phyloP scores from a whole-genome alignment of 1,140 invertebrate genomes.

The Microplitis demolitor region DNA sequence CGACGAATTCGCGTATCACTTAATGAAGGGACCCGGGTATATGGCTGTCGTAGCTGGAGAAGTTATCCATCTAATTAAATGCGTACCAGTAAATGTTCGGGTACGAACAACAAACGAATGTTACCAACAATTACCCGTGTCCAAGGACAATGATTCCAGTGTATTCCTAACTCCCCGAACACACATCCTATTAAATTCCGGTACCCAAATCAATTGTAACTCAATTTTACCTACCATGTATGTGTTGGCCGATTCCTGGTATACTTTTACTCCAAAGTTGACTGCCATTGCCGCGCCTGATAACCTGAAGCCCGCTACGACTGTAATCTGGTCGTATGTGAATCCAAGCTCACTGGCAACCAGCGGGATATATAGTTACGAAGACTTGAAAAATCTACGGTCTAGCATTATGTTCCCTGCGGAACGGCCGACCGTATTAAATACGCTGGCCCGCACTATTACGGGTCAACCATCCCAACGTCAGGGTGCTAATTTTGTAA shows the following conservation, averaged over 20 bases:
- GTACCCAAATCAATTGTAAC: constrained; percentile 11
- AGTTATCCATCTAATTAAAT: constrained; percentile 26
- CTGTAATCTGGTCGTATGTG: neutral
- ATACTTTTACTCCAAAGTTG: neutral
- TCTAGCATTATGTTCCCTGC: neutral
- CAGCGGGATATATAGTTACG: neutral
- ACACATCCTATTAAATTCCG: neutral
- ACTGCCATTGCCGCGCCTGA: neutral
- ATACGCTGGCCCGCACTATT: no score
- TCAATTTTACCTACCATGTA: neutral
- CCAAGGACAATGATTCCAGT: neutral
- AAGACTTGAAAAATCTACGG: neutral
- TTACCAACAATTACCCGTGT: neutral
- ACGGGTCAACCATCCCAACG: no score
- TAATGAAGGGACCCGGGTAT: constrained; percentile 29
- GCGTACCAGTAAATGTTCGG: neutral
- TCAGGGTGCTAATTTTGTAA: no score
- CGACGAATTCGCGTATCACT: constrained; percentile 27
- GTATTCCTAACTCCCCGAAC: constrained; percentile 10
- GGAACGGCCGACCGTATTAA: neutral
- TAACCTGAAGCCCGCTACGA: neutral
- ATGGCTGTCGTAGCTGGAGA: constrained; percentile 24
- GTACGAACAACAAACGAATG: neutral
- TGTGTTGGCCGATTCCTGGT: neutral
- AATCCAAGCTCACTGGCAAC: neutral